Percentiles rank a stretch among this genome's conserved stretches.
phyloP scores from a whole-genome alignment of 2,113 vertebrate species.

The Pangasianodon hypophthalmus region DNA sequence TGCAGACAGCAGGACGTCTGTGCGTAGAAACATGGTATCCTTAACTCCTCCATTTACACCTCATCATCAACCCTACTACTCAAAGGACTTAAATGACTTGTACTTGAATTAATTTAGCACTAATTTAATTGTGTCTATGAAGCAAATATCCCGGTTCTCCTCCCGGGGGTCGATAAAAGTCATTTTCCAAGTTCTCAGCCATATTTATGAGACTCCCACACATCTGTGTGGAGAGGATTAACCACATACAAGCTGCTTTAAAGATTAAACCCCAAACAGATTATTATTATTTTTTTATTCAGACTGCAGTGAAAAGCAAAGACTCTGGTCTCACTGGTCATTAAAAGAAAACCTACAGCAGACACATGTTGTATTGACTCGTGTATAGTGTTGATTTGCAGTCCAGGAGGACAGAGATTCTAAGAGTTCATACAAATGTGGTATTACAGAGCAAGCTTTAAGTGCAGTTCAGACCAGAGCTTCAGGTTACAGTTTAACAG shows the following conservation, averaged over 20 bases:
- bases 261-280: background rate
- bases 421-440: no score
- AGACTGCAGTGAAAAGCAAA: background rate
- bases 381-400: background rate
- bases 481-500: background rate
- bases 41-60: background rate
- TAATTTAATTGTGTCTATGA: background rate
- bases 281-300: background rate
- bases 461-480: background rate
- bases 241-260: background rate
- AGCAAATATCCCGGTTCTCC: background rate
- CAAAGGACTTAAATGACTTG: background rate
- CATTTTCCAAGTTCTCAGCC: background rate
- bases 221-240: background rate
- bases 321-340: background rate
- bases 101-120: background rate
- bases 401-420: background rate
- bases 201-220: background rate
- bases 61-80: background rate
- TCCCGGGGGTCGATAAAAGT: background rate
- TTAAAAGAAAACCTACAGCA: background rate
- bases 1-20: slow-evolving; percentile 80
- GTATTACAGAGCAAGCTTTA: background rate
- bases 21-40: slow-evolving; percentile 6
- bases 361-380: background rate